phyloP scores from a whole-genome alignment of 2,888 invertebrate genomes.

The Nemoura dubitans region DNA sequence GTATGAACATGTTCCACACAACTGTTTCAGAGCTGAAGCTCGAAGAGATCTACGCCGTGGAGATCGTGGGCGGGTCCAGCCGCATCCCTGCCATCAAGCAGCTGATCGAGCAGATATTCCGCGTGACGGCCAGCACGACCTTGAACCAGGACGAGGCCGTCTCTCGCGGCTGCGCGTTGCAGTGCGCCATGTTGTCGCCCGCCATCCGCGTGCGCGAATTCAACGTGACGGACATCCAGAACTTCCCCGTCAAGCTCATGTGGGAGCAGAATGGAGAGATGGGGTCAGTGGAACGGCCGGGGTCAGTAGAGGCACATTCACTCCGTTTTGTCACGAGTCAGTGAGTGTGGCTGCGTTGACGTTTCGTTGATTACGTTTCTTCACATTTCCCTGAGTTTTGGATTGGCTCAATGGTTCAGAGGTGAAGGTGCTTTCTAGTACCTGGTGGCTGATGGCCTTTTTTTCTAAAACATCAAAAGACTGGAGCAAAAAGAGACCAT shows the following conservation, averaged over 20 bases:
- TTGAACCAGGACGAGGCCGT: slow-evolving; percentile 99
- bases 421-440: too few relatives aligned
- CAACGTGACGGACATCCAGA: slow-evolving; percentile 90
- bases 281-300: slow-evolving; percentile 60
- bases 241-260: slow-evolving; percentile 84
- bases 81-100: slow-evolving; percentile 93
- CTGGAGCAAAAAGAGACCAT: too few relatives aligned
- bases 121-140: slow-evolving; percentile 90
- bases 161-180: slow-evolving; percentile 92
- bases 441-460: too few relatives aligned
- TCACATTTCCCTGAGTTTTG: too few relatives aligned
- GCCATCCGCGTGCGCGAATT: slow-evolving; percentile 97
- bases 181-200: slow-evolving; percentile 97
- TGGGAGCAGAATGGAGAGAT: slow-evolving; percentile 76
- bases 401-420: too few relatives aligned
- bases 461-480: too few relatives aligned
- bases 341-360: too few relatives aligned
- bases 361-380: too few relatives aligned
- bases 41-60: slow-evolving; percentile 93
- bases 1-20: too few relatives aligned
- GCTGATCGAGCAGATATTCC: slow-evolving; percentile 87
- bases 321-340: too few relatives aligned
- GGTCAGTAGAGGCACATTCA: too few relatives aligned
- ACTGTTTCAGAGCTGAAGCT: slow-evolving; percentile 71
- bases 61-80: slow-evolving; percentile 95